These are phyloP conservation scores for Microplitis demolitor DNA, from an alignment of 1,140 invertebrate genomes.

Conservation along the genomic window DNA sequence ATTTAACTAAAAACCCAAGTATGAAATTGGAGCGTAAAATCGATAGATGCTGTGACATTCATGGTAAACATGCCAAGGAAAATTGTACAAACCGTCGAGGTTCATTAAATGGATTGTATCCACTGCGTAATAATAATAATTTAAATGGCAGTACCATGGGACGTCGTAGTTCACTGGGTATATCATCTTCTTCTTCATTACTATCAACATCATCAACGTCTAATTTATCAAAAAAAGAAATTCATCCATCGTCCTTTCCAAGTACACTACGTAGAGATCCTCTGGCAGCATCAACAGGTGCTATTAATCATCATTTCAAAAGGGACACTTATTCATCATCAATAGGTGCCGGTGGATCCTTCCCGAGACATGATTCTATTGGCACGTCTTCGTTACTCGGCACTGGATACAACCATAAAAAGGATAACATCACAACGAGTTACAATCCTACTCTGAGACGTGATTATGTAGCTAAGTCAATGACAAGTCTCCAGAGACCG, in stretches of 20 bases:
- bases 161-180: conserved; percentile 65
- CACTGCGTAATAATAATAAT: conserved; percentile 39
- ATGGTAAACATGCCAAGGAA: conserved; percentile 67
- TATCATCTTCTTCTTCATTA: conserved; percentile 60
- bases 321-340: conserved; percentile 40
- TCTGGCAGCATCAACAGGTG: conserved; percentile 61
- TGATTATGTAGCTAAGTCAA: conserved; percentile 56
- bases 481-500: conserved; percentile 50
- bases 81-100: conserved; percentile 62
- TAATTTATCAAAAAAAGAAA: conserved; percentile 53
- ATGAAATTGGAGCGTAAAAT: conserved; percentile 63
- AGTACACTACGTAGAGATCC: conserved; percentile 67
- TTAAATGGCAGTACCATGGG: conserved; percentile 39
- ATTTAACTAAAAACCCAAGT: conserved; percentile 46
- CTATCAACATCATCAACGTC: too few species aligned
- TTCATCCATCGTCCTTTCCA: conserved; percentile 73
- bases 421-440: conserved; percentile 52
- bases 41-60: conserved; percentile 70
- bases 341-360: conserved; percentile 6
- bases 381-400: conserved; percentile 38
- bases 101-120: conserved; percentile 53
- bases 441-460: conserved; percentile 60
- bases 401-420: conserved; percentile 60
- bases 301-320: conserved; percentile 47
- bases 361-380: conserved; percentile 45